phyloP scores from a whole-genome alignment of 2,888 invertebrate genomes.

The Pelosia muscerda region DNA sequence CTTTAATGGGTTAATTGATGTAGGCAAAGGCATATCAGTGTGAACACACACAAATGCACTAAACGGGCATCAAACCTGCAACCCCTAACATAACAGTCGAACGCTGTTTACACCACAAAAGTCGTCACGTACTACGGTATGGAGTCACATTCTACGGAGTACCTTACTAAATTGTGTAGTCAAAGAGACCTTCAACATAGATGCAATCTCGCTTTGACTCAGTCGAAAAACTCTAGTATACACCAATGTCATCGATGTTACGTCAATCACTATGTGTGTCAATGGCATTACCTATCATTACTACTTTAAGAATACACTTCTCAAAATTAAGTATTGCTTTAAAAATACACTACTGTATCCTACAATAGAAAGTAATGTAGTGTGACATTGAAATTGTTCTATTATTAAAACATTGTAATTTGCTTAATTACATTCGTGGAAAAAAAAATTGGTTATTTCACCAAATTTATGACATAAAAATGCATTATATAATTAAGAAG shows the following conservation, averaged over 20 bases:
- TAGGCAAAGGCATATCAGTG: no score
- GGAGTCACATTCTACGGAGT: neutral
- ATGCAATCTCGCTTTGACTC: neutral
- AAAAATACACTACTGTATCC: conserved; percentile 25
- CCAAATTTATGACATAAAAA: no score
- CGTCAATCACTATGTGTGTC: conserved; percentile 70
- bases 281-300: conserved; percentile 63
- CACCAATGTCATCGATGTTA: conserved; percentile 50
- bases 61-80: no score
- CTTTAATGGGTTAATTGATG: no score
- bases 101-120: no score
- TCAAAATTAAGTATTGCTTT: no score
- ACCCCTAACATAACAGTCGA: no score
- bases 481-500: no score
- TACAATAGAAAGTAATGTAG: conserved; percentile 55
- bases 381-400: conserved; percentile 40
- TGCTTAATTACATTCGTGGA: neutral
- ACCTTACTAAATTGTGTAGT: conserved; percentile 1
- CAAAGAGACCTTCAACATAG: neutral
- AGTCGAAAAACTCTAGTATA: conserved; percentile 10
- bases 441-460: neutral
- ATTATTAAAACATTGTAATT: neutral
- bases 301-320: conserved; percentile 35
- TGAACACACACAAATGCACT: no score
- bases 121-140: no score